Evolutionary conservation across 2,113 vertebrate species (phyloP).

Genomic region (Haplotaxodon microlepis): DNA sequence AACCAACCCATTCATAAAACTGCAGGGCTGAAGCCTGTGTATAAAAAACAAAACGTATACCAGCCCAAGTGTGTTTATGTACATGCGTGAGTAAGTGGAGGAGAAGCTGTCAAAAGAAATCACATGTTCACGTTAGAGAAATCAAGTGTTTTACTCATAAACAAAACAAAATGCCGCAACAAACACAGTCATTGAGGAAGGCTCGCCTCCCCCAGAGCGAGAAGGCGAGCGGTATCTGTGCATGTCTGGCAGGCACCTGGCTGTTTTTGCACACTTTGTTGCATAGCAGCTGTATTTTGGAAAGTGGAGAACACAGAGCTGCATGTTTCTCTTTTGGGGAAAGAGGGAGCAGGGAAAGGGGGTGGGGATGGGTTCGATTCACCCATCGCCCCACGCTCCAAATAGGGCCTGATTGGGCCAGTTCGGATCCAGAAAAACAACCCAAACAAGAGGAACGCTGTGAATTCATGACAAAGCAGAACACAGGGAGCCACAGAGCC

Average conservation of each 20-base stretch:
- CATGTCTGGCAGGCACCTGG: slow-evolving; percentile 64
- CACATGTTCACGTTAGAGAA: slow-evolving; percentile 12
- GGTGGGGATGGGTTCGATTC: slow-evolving; percentile 1
- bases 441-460: slow-evolving; percentile 47
- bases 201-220: not conserved
- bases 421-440: slow-evolving; percentile 37
- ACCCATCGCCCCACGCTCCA: slow-evolving; percentile 9
- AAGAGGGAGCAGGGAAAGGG: not conserved
- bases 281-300: slow-evolving; percentile 79
- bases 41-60: not conserved
- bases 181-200: not conserved
- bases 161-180: slow-evolving; percentile 1
- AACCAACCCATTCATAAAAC: slow-evolving; percentile 80
- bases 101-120: slow-evolving; percentile 39
- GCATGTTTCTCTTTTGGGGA: slow-evolving; percentile 55
- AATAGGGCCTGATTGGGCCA: slow-evolving; percentile 36
- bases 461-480: slow-evolving; percentile 60
- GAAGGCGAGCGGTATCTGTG: not conserved
- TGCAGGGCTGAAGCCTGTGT: slow-evolving; percentile 29
- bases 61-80: slow-evolving; percentile 17
- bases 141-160: slow-evolving; percentile 18
- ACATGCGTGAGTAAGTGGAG: not conserved
- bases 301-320: slow-evolving; percentile 61
- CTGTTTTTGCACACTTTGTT: slow-evolving; percentile 69
- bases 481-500: slow-evolving; percentile 4